Evolutionary conservation across 2,113 vertebrate species (phyloP).

Genomic region (Stegastes partitus): DNA sequence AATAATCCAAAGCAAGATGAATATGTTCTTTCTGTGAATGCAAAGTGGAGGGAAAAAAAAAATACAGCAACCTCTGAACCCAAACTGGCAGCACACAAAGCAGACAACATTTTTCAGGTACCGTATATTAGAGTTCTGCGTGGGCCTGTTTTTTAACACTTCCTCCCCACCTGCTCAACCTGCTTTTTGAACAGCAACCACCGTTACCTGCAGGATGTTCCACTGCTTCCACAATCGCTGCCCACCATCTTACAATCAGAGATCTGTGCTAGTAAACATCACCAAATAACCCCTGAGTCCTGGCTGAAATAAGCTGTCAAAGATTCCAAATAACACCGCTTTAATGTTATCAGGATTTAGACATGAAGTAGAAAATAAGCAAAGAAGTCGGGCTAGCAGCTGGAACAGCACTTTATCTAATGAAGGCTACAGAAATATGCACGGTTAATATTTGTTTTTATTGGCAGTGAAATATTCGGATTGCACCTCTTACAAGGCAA

Average conservation of each 20-base stretch:
- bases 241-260: constrained; percentile 2
- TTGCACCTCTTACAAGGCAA: no score
- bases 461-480: no score
- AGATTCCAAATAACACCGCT: background rate
- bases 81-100: constrained; percentile 6
- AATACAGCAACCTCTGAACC: background rate
- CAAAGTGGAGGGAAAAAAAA: no score
- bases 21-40: no score
- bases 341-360: background rate
- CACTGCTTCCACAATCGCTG: background rate
- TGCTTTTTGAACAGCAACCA: constrained; percentile 17
- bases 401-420: background rate
- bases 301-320: background rate
- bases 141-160: constrained; percentile 14
- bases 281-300: background rate
- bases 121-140: constrained; percentile 21
- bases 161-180: constrained; percentile 28
- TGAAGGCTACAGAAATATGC: no score
- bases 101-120: background rate
- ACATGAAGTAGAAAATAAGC: no score
- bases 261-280: background rate
- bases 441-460: no score
- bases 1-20: constrained; percentile 9
- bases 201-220: constrained; percentile 19
- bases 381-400: background rate